Evolutionary conservation across 2,797 vertebrate species (phyloP).

Genomic region (Adrianichthys oophorus): DNA sequence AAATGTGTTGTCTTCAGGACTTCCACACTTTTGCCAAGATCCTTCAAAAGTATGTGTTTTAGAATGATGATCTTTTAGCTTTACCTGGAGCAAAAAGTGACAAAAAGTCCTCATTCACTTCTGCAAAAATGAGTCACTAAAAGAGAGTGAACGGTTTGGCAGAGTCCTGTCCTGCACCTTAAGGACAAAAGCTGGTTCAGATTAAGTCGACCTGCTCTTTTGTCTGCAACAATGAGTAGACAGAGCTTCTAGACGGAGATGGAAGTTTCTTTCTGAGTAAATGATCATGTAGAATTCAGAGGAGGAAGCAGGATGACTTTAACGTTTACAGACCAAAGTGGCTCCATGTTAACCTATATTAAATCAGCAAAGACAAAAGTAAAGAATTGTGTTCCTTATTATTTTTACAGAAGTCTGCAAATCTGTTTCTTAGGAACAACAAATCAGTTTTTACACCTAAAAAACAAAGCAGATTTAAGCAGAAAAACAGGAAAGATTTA

Average conservation of each 20-base stretch:
- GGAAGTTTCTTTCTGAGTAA: too few species aligned
- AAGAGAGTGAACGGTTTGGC: constrained; percentile 17
- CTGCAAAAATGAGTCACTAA: constrained; percentile 33
- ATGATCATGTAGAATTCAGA: too few species aligned
- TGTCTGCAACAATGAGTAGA: constrained; percentile 38
- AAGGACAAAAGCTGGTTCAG: constrained; percentile 38
- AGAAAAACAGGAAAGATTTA: too few species aligned
- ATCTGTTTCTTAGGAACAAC: too few species aligned
- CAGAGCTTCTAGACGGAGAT: neutral
- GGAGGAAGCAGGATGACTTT: too few species aligned
- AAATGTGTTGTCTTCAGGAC: constrained; percentile 8
- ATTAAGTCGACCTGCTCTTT: constrained; percentile 52
- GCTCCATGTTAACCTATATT: too few species aligned
- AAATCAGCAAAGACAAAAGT: too few species aligned
- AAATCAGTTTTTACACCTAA: too few species aligned
- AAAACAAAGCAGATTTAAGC: too few species aligned
- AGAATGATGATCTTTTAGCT: constrained; percentile 6
- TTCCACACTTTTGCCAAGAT: neutral
- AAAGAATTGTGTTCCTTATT: too few species aligned
- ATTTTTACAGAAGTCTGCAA: too few species aligned
- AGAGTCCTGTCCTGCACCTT: constrained; percentile 37
- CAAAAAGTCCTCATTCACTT: constrained; percentile 17
- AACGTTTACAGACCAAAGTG: too few species aligned
- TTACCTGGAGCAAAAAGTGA: constrained; percentile 8
- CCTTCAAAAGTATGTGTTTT: constrained; percentile 8